Conservation (phyloP, 2,888 invertebrate species). For the Ethmia dodecea region DNA sequence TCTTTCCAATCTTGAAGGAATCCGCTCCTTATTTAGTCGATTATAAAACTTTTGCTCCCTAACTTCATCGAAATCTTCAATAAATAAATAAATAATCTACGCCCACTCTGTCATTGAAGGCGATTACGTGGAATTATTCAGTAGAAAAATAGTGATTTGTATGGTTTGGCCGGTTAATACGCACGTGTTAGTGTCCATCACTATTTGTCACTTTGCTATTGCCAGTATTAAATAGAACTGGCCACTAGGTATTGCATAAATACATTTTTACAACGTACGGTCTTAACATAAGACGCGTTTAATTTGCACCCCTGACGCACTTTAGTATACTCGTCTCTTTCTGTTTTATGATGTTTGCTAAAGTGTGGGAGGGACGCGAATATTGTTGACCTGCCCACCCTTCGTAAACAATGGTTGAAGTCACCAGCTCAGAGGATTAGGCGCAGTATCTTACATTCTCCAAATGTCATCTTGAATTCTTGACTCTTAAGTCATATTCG, state of each 20-base stretch:
- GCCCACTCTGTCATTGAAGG: slow-evolving; percentile 45
- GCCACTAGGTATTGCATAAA: slow-evolving; percentile 37
- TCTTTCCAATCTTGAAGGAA: slow-evolving; percentile 28
- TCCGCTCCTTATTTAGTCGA: slow-evolving; percentile 37
- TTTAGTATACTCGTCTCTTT: slow-evolving; percentile 4
- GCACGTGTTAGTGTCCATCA: slow-evolving; percentile 25
- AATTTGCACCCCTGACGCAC: slow-evolving; percentile 19
- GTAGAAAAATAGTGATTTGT: slow-evolving; percentile 49
- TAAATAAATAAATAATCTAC: slow-evolving; percentile 54
- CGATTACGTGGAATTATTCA: slow-evolving; percentile 44
- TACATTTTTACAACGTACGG: slow-evolving; percentile 37
- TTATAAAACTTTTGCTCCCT: slow-evolving; percentile 39
- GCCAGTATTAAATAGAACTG: slow-evolving; percentile 33
- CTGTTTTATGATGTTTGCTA: slow-evolving; percentile 4
- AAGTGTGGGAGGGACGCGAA: slow-evolving; percentile 11
- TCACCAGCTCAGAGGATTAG: too few relatives aligned
- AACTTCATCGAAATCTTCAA: slow-evolving; percentile 50
- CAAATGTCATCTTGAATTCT: too few relatives aligned
- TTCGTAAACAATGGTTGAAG: slow-evolving; percentile 1
- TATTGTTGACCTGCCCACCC: slow-evolving; percentile 9
- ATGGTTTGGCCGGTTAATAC: slow-evolving; percentile 27
- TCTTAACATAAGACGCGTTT: slow-evolving; percentile 50
- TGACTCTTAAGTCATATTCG: too few relatives aligned
- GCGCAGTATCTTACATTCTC: too few relatives aligned
- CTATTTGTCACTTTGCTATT: slow-evolving; percentile 58